These are phyloP conservation scores for Labrus mixtus DNA, from an alignment of 2,113 vertebrate genomes.

Conservation along the genomic window DNA sequence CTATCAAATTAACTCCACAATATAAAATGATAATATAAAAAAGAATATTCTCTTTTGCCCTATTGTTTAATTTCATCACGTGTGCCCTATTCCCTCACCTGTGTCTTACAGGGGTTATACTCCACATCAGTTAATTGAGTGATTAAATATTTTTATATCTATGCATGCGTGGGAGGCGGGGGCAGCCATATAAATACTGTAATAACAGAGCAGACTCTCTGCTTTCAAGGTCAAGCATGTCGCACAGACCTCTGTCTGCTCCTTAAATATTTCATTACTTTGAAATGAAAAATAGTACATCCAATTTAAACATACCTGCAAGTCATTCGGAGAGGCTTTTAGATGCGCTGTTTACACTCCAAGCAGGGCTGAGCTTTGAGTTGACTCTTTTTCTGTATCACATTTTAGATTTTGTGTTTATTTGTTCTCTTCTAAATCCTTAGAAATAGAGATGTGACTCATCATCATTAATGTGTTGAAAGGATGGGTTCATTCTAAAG, in stretches of 20 bases:
- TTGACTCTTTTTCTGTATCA: conserved; percentile 1
- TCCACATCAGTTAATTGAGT: conserved; percentile 83
- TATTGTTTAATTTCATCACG: conserved; percentile 53
- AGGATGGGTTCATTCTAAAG: conserved; percentile 13
- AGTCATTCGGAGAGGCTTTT: conserved; percentile 69
- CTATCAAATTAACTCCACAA: conserved; percentile 21
- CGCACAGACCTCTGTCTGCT: conserved; percentile 63
- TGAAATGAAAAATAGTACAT: conserved; percentile 81
- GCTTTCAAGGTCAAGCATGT: conserved; percentile 79
- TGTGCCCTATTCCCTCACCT: conserved; percentile 59
- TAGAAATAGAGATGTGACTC: conserved; percentile 13
- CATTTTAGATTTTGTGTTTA: conserved; percentile 34
- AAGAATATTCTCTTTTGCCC: background rate
- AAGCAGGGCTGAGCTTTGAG: conserved; percentile 13
- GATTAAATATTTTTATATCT: conserved; percentile 83
- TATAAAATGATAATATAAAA: conserved; percentile 7
- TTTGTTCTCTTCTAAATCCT: conserved; percentile 34
- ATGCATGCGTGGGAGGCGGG: conserved; percentile 64
- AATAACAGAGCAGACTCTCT: conserved; percentile 78
- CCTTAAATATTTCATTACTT: conserved; percentile 85
- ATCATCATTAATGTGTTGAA: conserved; percentile 4
- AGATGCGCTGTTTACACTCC: conserved; percentile 54
- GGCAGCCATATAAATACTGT: conserved; percentile 79
- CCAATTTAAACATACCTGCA: conserved; percentile 80
- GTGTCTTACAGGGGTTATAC: conserved; percentile 74